These are phyloP conservation scores for Apteryx owenii DNA, from an alignment of 2,113 vertebrate species.

Conservation along the genomic window DNA sequence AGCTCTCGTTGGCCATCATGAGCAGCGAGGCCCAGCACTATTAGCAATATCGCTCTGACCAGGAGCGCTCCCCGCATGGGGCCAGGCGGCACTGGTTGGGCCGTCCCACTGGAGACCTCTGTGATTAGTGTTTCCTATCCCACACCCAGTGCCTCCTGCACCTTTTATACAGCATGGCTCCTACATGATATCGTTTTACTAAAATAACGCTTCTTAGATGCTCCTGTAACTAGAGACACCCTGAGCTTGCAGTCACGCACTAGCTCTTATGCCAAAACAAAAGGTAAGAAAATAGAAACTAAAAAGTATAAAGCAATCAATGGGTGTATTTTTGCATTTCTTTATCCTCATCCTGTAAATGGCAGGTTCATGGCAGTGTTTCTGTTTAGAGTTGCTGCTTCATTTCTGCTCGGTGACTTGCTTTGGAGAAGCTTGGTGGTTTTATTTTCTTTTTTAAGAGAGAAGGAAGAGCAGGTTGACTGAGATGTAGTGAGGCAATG, in stretches of 20 bases:
- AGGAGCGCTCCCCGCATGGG: background rate
- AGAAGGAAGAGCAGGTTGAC: background rate
- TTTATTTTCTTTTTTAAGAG: constrained; percentile 4
- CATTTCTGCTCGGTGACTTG: background rate
- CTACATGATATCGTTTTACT: background rate
- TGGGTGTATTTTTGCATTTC: background rate
- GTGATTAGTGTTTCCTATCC: fast-evolving
- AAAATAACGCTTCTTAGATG: background rate
- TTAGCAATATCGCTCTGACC: background rate
- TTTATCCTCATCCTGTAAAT: background rate
- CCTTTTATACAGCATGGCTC: background rate
- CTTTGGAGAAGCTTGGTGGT: background rate
- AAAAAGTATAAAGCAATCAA: background rate
- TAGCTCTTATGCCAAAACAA: background rate
- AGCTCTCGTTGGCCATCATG: background rate
- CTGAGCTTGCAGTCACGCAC: constrained; percentile 30
- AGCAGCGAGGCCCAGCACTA: fast-evolving
- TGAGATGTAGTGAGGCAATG: background rate
- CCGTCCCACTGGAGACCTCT: background rate
- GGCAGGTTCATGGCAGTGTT: background rate
- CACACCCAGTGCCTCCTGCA: fast-evolving
- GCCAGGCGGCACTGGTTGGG: no score
- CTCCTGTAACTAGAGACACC: constrained; percentile 38
- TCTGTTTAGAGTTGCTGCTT: background rate
- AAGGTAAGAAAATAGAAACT: constrained; percentile 48